Evolutionary conservation across 2,797 vertebrate genomes (phyloP), one percentile per base, ranked within the genome.

Genomic region (Tragopan temminckii): DNA sequence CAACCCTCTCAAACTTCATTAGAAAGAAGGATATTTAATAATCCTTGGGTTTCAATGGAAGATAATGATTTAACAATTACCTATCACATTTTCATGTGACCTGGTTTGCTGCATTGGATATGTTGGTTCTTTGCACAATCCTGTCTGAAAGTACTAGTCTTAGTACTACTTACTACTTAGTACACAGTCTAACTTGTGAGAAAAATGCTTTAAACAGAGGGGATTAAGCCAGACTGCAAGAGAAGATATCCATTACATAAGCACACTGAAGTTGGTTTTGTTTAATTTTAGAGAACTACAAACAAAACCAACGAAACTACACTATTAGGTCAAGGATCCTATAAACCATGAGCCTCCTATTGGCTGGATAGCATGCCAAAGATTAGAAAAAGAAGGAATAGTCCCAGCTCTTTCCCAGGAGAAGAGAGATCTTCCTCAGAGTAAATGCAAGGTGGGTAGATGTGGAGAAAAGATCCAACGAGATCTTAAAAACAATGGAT

Each of bases 61-160:
- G 18, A 19, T 31, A 48, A 78, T 1, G 3, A 55, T 80, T 59
- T 61, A 64, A 45, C 18, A 75, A 29, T 23, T 10, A 71, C n/a
- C n/a, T 45, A 21, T 4, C 27, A 66, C n/a, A 43, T 11, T 40
- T 61, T 5, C 31, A 69, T 0, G 0, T 13, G 17, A 74, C 21
- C 48, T 52, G 7, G 23, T 80, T 40, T 81, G 38, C 11, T 80
- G n/a, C 3, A 25, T 0, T 35, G n/a, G 67, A 57, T 9, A 57
- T 5, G 6, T 24, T 82, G 29, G 18, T 57, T 68, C 90, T 64
- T 58, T 70, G 46, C 12, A 79, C 24, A 88, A 53, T 53, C 19
- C 45, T 74, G 5, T 0, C 1, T 38, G 6, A 40, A 88, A 76
- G 13, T 52, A 80, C 4, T 77, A 50, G 84, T 25, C 23, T 48